A percentile compares a stretch with the other conserved stretches of the same genome.
These are phyloP conservation scores for Anguilla marmorata DNA, from an alignment of 2,797 vertebrate species.

Conservation along the genomic window DNA sequence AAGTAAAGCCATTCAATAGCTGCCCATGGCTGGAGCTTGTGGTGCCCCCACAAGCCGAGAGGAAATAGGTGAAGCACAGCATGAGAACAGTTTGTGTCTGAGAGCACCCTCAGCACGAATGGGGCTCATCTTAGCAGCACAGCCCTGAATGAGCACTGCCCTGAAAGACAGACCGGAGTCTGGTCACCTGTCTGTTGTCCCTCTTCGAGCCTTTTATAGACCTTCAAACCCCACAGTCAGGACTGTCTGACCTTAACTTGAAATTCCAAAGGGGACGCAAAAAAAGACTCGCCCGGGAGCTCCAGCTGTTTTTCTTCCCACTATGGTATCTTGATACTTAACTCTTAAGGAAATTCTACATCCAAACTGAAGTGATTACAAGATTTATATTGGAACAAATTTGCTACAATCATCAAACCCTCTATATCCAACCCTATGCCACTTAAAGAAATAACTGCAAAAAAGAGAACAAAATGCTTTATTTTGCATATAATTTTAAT, in stretches of 20 bases:
- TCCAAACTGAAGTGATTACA: background rate
- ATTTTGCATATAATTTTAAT: background rate
- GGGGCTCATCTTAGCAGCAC: background rate
- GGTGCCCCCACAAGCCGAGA: background rate
- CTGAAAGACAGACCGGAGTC: background rate
- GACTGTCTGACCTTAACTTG: slow-evolving; percentile 1
- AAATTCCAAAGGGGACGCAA: slow-evolving; percentile 15
- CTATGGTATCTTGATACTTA: background rate
- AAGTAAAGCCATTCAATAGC: background rate
- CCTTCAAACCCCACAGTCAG: slow-evolving; percentile 10
- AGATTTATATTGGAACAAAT: background rate
- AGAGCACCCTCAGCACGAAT: background rate
- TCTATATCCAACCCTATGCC: background rate
- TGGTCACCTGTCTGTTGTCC: slow-evolving; percentile 22
- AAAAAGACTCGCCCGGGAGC: background rate
- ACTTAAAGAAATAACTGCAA: background rate
- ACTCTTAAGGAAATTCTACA: background rate
- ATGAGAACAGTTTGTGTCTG: background rate
- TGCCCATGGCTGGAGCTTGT: background rate
- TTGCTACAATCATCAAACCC: background rate
- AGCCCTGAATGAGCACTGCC: background rate
- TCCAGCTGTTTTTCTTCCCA: slow-evolving; percentile 8
- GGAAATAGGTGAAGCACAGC: background rate
- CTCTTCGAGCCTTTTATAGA: slow-evolving; percentile 28
- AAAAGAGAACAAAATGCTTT: background rate